Evolutionary conservation across 2,797 vertebrate species (phyloP).

Genomic region (Chelmon rostratus): DNA sequence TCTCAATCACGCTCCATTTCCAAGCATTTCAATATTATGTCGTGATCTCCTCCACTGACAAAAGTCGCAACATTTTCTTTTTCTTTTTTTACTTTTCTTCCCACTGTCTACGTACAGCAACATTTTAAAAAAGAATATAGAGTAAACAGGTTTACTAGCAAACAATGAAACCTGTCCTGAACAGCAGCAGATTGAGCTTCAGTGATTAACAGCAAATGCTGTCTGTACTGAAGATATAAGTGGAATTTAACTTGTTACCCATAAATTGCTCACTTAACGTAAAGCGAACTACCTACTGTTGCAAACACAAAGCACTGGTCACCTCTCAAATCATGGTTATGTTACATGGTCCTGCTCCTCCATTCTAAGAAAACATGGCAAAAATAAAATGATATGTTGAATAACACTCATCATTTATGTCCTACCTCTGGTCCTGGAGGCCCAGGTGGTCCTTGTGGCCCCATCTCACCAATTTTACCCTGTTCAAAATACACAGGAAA

Average conservation of each 20-base stretch:
- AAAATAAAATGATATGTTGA: not conserved
- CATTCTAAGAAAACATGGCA: not conserved
- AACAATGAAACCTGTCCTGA: too few species aligned
- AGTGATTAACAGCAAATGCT: not conserved
- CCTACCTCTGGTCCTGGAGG: slow-evolving; percentile 82
- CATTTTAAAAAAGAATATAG: not conserved
- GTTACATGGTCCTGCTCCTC: not conserved
- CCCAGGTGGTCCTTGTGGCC: slow-evolving; percentile 73
- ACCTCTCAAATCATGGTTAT: not conserved
- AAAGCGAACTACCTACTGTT: not conserved
- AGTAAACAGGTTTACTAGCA: too few species aligned
- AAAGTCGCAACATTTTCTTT: not conserved
- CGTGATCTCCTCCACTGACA: not conserved
- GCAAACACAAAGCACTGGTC: not conserved
- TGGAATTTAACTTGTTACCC: not conserved
- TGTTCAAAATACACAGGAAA: slow-evolving; percentile 44
- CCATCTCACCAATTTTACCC: slow-evolving; percentile 79
- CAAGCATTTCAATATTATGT: not conserved
- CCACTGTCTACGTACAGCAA: not conserved
- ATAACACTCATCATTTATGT: not conserved
- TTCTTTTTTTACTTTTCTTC: not conserved
- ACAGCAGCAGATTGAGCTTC: not conserved
- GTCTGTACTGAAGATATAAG: not conserved
- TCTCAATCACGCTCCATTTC: not conserved
- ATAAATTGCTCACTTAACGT: not conserved